Base-by-base conservation (phyloP, 35 echinoderm and acorn worm genomes). In the Stichopus chloronotus region DNA sequence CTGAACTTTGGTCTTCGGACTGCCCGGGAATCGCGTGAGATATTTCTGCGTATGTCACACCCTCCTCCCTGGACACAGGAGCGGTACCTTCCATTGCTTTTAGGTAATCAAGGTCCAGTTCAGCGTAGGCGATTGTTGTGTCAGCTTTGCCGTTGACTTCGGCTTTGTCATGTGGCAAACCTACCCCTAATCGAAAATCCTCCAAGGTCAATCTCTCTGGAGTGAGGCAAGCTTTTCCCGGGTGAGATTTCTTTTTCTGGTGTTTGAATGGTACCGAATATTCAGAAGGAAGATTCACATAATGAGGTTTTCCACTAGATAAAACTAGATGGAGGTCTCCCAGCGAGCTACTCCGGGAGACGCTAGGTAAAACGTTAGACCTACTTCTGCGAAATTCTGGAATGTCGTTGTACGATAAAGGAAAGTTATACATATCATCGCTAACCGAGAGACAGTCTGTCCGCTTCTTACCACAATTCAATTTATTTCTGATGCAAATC, bases 401-500 rank as follows among this genome's bases (percentile, higher is more conserved):
- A 6, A 89, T 69, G 10, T 89, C 69, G 19, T 52, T 79, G 54
- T 56, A 91, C 52, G 69, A 91, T 54, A 91, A 25, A 22, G 76
- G 76, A 21, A 78, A 91, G 57, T 79, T 91, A 30, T 78, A 79
- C 56, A 91, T 78, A 78, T 91, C 72, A 6, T 77, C 76, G 14
- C 90, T 91, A 16, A 91, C 53, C 16, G 90, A 77, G 3, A 53
- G 11, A 20, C 76, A 58, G 19, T 79, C 79, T 10, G 14, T 77
- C 16, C 22, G 6, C 52, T 14, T 53, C 71, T 13, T 76, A 53
- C 11, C 58, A 17, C 79, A 71, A 43, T 89, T 65, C 12, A 89
- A 61, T 72, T 89, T 89, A 63, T 89, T 89, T 89, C 87, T 89
- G 9, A 89, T 23, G 61, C 87, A 89, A 59, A 89, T 43, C 55